Base-by-base conservation (phyloP, 1,140 invertebrate genomes). In the Microplitis mediator region DNA sequence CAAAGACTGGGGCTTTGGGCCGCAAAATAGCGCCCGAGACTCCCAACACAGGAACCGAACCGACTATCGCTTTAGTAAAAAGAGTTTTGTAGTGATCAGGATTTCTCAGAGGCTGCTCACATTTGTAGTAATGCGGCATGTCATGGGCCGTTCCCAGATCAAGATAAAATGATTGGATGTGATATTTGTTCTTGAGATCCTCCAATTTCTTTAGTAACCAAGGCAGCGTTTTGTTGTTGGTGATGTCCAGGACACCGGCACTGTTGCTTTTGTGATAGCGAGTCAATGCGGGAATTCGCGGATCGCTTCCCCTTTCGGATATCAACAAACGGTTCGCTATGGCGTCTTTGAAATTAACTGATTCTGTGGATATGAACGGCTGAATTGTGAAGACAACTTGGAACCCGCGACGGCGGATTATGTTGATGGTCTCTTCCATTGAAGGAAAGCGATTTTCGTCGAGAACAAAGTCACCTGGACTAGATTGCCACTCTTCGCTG, bases 101-200 rank as follows among this genome's bases (percentile, higher is more conserved):
- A 84, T 95, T 95, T 0, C 90, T 89, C 1, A 95, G 76, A 0
- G 90, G 89, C 50, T 92, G 88, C 35, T 93, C 90, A 79, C 92
- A 93, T 75, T 93, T 90, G 81, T 95, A 96, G 81, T 95, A 95
- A 74, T 93, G 91, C 0, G 96, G 97, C 86, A 98, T 91, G 77
- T 95, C 94, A 60, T 94, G 93, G 0, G 94, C 93, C 3, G 95
- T 95, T 0, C 97, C 97, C 32, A 97, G 88, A 80, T 98, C 96
- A 58, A 98, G 89, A 77, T 95, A 97, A 81, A 97, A 97, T 0
- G 95, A 93, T 79, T 96, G 93, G 5, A 99, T 93, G 35, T 93
- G 90, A 74, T 95, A 95, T 39, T 91, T 90, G 2, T 90, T 88
- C 32, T 92, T 90, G 0, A 98, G 85, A 1, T 87, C 84, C 74